Base-by-base conservation (phyloP, 2,888 invertebrate species). In the Plebejus argus region DNA sequence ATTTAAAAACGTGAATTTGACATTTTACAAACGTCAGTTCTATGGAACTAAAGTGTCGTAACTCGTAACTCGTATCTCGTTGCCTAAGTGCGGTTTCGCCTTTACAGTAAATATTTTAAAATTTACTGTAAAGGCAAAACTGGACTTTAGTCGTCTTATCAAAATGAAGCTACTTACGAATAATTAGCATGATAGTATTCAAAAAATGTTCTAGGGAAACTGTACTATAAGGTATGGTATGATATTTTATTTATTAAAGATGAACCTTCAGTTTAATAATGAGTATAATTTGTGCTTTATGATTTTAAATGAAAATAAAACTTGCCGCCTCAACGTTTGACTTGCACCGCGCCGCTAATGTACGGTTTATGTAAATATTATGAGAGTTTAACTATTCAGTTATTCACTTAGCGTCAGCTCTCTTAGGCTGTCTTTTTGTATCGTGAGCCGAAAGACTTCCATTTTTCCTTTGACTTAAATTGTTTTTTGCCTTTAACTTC, bases 331-430 rank as follows among this genome's bases (percentile, higher is more conserved):
- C 66, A 81, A 81, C 84, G 82, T 83, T 58, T 86, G 79, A 85
- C 84, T 88, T 86, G 81, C 77, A 81, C 87, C 90, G 86, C 79
- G 78, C 82, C 84, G 86, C 87, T 92, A 93, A 93, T 93, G 93
- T 90, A 88, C 90, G 86, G 87, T 93, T 92, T 92, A 93, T 93
- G 93, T 89, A 88, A 93, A 93, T 93, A 90, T 91, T 89, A 92
- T 87, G 93, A 91, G 91, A 91, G 89, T 92, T 92, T 93, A 92
- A 93, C 92, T 92, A 92, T 93, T 92, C 92, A 91, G 92, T 93
- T 92, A 92, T 91, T 92, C 92, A 91, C 91, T 92, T 91, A 91
- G 87, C 90, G 89, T 89, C 88, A 89, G 89, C 84, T 88, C 89
- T 89, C 86, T 87, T 84, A 82, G 84, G 84, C 86, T 88, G 89